phyloP scores from a whole-genome alignment of 1,140 invertebrate genomes.

The Lepidurus couesii region DNA sequence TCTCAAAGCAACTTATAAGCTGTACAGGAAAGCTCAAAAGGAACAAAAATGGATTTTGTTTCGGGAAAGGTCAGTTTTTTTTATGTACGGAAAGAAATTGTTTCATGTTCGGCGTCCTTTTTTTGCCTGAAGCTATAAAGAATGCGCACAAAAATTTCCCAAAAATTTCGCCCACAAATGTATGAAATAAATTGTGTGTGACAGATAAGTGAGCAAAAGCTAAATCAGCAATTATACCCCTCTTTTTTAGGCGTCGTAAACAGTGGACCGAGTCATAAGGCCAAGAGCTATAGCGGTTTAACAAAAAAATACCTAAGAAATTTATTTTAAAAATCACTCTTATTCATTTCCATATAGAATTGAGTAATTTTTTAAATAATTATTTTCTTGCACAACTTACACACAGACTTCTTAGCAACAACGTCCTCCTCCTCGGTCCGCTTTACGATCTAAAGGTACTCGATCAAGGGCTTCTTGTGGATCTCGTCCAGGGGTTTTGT shows the following conservation, averaged over 20 bases:
- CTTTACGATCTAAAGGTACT: constrained; percentile 57
- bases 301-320: constrained; percentile 3
- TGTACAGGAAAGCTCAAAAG: constrained; percentile 4
- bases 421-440: constrained; percentile 47
- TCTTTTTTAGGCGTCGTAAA: background rate
- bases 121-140: background rate
- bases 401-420: constrained; percentile 44
- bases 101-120: no score
- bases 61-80: background rate
- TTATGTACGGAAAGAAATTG: background rate
- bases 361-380: background rate
- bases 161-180: background rate
- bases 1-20: background rate
- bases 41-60: background rate
- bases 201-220: background rate
- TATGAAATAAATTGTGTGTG: constrained; percentile 10
- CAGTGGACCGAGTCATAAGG: constrained; percentile 17
- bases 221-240: constrained; percentile 9
- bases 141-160: background rate
- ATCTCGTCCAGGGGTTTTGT: constrained; percentile 68
- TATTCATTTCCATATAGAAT: constrained; percentile 24
- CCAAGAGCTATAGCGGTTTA: background rate
- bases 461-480: constrained; percentile 60
- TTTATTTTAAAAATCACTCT: background rate
- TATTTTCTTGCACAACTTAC: constrained; percentile 29